phyloP scores from a whole-genome alignment of 2,797 vertebrate species.

The Channa striata region DNA sequence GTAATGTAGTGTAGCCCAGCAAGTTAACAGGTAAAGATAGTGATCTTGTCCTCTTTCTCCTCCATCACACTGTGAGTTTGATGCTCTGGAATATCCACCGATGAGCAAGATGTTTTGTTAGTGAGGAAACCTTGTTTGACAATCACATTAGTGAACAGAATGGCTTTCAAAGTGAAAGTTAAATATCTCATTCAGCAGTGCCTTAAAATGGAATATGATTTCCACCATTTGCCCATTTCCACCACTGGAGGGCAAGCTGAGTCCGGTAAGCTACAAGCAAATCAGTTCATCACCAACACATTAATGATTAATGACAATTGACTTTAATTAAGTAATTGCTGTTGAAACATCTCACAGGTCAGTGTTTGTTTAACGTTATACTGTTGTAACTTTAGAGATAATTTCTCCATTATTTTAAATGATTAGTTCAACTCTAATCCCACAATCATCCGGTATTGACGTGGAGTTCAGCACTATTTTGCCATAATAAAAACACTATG shows the following conservation, averaged over 20 bases:
- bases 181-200: not conserved
- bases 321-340: not conserved
- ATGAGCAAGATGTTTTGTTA: not conserved
- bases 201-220: not conserved
- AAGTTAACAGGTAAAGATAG: not conserved
- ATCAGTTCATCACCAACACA: not conserved
- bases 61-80: not conserved
- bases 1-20: not conserved
- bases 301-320: not conserved
- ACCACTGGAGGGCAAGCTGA: conserved; percentile 53
- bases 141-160: not conserved
- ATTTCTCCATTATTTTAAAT: not conserved
- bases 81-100: not conserved
- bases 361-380: not conserved
- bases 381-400: not conserved
- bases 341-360: too few relatives aligned
- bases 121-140: not conserved
- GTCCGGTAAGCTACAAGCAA: not conserved
- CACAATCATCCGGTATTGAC: not conserved
- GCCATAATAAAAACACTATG: too few relatives aligned
- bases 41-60: not conserved
- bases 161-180: too few relatives aligned
- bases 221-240: not conserved
- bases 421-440: not conserved
- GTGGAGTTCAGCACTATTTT: not conserved